A percentile compares a stretch with the other conserved stretches of the same genome.
phyloP scores from a whole-genome alignment of 2,888 invertebrate species.

The Gasteruption jaculator region DNA sequence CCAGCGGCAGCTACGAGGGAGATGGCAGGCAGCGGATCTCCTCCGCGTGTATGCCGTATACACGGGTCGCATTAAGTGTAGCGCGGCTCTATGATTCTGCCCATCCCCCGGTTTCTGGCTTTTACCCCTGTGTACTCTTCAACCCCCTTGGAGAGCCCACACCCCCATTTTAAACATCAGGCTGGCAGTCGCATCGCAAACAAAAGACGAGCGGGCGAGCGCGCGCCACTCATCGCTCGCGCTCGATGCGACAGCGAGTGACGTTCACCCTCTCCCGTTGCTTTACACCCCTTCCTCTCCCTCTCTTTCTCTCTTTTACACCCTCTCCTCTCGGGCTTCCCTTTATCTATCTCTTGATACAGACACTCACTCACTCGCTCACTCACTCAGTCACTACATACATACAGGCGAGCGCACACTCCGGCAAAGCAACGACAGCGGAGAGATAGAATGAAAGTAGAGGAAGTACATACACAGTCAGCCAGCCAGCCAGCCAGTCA shows the following conservation, averaged over 20 bases:
- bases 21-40: slow-evolving; percentile 3
- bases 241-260: slow-evolving; percentile 48
- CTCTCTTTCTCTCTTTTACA: slow-evolving; percentile 1
- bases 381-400: too few species aligned
- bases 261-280: slow-evolving; percentile 31
- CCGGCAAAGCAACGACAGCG: too few species aligned
- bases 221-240: slow-evolving; percentile 46
- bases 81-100: slow-evolving; percentile 38
- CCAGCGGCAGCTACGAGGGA: neutral
- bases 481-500: too few species aligned
- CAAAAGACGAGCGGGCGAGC: slow-evolving; percentile 46
- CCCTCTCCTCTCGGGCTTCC: slow-evolving; percentile 7
- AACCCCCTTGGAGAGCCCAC: neutral
- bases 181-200: slow-evolving; percentile 47
- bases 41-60: too few species aligned
- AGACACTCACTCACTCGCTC: too few species aligned
- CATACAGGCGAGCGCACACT: too few species aligned
- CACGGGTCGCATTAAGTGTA: slow-evolving; percentile 42
- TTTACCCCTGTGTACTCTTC: slow-evolving; percentile 2
- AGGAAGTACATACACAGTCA: too few species aligned
- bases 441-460: too few species aligned
- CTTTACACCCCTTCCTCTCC: slow-evolving; percentile 5
- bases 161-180: slow-evolving; percentile 26
- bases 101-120: slow-evolving; percentile 15
- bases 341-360: slow-evolving; percentile 9